Conservation (phyloP, 1,140 invertebrate genomes). For the Argopecten irradians region DNA sequence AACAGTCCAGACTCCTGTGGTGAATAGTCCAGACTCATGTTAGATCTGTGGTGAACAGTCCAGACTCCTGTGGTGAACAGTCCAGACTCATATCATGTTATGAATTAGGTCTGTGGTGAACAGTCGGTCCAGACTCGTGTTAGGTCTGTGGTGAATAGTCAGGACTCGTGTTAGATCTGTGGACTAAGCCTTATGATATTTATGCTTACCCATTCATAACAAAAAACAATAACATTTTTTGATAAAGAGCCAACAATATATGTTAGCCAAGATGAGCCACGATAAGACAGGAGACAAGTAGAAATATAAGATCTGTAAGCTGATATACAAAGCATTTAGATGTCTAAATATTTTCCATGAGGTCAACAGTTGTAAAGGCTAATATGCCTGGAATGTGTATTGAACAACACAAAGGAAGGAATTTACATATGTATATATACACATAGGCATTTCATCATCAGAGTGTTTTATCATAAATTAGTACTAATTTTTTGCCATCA, state of each 20-base stretch:
- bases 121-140: too few species aligned
- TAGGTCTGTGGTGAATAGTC: neutral
- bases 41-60: too few species aligned
- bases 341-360: conserved; percentile 18
- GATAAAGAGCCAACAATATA: neutral
- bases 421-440: conserved; percentile 13
- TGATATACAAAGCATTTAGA: conserved; percentile 2
- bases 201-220: conserved; percentile 21
- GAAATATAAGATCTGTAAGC: conserved; percentile 18
- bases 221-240: conserved; percentile 24
- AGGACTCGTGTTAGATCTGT: neutral
- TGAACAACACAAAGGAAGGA: conserved; percentile 5
- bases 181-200: conserved; percentile 9
- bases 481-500: neutral
- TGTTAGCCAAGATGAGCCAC: conserved; percentile 14
- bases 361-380: conserved; percentile 1
- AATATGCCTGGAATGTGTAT: conserved; percentile 21
- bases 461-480: neutral
- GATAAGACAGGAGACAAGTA: conserved; percentile 7
- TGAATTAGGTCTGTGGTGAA: too few species aligned
- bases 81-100: too few species aligned
- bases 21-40: too few species aligned
- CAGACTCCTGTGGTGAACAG: too few species aligned
- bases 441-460: neutral
- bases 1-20: too few species aligned